A percentile compares a stretch with the other conserved stretches of the same genome.
Evolutionary conservation across 1,140 invertebrate species (phyloP).

Genomic region (Chionoecetes opilio): DNA sequence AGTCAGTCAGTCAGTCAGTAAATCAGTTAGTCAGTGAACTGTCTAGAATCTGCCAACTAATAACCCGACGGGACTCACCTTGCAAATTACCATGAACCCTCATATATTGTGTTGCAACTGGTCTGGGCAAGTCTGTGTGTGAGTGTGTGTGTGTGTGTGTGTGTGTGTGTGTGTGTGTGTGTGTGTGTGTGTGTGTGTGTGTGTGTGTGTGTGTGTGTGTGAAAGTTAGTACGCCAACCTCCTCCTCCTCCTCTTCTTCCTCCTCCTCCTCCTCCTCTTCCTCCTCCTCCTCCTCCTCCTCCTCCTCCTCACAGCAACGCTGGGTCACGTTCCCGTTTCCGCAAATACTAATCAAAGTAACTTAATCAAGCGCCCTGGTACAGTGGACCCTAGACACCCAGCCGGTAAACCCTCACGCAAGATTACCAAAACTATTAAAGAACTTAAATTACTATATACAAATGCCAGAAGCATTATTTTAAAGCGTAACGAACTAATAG

Average conservation of each 20-base stretch:
- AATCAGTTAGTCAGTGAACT: no score
- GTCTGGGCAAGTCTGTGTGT: conserved; percentile 1
- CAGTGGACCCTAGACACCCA: no score
- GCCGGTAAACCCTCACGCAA: no score
- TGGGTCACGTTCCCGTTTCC: no score
- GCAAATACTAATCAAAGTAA: no score
- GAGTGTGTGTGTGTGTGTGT: background rate
- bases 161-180: conserved; percentile 27
- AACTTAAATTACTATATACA: no score
- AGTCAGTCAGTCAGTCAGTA: background rate
- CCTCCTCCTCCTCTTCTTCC: background rate
- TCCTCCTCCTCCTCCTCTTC: background rate
- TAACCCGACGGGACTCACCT: background rate
- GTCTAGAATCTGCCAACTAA: no score
- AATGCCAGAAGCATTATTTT: no score
- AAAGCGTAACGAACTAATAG: no score
- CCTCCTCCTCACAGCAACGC: no score
- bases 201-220: background rate
- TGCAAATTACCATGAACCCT: background rate
- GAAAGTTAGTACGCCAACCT: background rate
- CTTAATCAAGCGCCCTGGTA: no score
- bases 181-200: conserved; percentile 24
- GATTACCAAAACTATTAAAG: no score
- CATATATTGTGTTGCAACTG: background rate
- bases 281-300: background rate